phyloP scores from a whole-genome alignment of 2,888 invertebrate species.

The Hesperia comma region DNA sequence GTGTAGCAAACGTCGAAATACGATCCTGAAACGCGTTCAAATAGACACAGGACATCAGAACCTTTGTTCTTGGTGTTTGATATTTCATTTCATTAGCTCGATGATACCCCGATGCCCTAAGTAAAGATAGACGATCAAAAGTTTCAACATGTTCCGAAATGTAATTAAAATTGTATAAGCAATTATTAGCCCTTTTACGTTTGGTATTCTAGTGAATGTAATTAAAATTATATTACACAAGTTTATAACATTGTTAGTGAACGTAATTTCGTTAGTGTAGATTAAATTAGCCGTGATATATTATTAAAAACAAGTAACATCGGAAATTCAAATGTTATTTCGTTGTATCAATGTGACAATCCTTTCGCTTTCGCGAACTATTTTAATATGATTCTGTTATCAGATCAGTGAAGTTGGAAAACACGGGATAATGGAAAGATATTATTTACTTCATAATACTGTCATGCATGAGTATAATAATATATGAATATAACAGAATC shows the following conservation, averaged over 20 bases:
- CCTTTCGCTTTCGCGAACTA: background rate
- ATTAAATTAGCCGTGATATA: background rate
- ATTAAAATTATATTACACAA: slow-evolving; percentile 32
- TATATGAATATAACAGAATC: too few species aligned
- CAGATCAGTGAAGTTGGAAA: too few species aligned
- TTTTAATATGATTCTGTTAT: too few species aligned
- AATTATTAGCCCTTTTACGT: slow-evolving; percentile 27
- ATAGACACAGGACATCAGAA: slow-evolving; percentile 7
- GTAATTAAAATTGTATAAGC: slow-evolving; percentile 27
- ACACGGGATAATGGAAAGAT: too few species aligned
- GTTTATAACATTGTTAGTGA: slow-evolving; percentile 20
- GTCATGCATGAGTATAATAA: too few species aligned
- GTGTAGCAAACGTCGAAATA: background rate
- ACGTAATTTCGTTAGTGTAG: slow-evolving; percentile 4
- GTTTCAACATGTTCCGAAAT: slow-evolving; percentile 7
- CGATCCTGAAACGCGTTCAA: slow-evolving; percentile 8
- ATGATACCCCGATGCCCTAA: slow-evolving; percentile 17
- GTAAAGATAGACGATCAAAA: slow-evolving; percentile 25
- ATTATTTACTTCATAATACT: too few species aligned
- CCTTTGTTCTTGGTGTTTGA: slow-evolving; percentile 19
- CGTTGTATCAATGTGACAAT: background rate
- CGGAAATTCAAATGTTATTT: background rate
- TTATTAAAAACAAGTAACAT: background rate
- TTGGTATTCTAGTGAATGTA: slow-evolving; percentile 8
- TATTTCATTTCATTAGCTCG: slow-evolving; percentile 13